phyloP scores from a whole-genome alignment of 2,797 vertebrate species.

The Pipistrellus pygmaeus region DNA sequence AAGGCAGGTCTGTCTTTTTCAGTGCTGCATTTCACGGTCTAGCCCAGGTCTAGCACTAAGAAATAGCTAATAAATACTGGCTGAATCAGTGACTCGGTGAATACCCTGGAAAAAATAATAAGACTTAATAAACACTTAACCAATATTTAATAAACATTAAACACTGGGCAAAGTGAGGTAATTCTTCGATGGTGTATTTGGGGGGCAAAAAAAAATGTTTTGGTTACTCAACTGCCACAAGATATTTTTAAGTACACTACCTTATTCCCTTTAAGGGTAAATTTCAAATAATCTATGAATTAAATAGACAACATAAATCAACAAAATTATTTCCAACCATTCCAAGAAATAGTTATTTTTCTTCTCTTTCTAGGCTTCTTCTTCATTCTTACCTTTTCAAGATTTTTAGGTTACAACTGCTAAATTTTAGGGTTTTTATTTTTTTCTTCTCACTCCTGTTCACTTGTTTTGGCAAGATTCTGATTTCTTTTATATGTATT shows the following conservation, averaged over 20 bases:
- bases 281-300: conserved; percentile 18
- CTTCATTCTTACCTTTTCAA: conserved; percentile 16
- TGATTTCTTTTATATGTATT: conserved; percentile 80
- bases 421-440: conserved; percentile 8
- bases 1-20: not conserved
- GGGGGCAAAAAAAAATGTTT: not conserved
- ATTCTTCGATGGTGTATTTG: not conserved
- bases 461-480: conserved; percentile 77
- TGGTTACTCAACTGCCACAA: not conserved
- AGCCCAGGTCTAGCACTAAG: not conserved
- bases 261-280: not conserved
- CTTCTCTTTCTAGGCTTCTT: not conserved
- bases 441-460: conserved; percentile 63
- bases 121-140: not conserved
- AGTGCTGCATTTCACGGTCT: not conserved
- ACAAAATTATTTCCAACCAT: not conserved
- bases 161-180: not conserved
- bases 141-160: not conserved
- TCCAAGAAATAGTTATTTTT: not conserved
- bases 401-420: conserved; percentile 26
- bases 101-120: not conserved
- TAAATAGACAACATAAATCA: not conserved
- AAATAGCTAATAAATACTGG: not conserved
- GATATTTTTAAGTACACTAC: not conserved
- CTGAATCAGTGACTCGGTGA: not conserved